Conservation (phyloP, 1,140 invertebrate genomes). For the Spodoptera litura region DNA sequence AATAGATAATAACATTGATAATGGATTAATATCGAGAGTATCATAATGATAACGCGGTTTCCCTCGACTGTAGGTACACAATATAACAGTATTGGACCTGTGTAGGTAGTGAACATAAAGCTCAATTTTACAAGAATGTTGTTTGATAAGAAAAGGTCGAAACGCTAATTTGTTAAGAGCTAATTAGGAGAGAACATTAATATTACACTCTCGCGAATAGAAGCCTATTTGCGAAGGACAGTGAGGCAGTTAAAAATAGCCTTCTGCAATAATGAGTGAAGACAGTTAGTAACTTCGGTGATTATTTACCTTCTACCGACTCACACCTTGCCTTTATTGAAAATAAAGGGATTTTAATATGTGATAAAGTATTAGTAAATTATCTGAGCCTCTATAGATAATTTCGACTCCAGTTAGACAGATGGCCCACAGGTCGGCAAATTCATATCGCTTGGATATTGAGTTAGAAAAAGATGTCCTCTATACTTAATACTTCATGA, state of each 20-base stretch:
- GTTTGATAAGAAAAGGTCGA: too few relatives aligned
- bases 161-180: too few relatives aligned
- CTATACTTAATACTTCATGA: neutral
- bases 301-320: too few relatives aligned
- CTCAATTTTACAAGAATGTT: neutral
- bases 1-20: constrained; percentile 44
- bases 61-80: neutral
- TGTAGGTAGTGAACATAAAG: neutral
- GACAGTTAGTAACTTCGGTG: too few relatives aligned
- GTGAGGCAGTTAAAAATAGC: too few relatives aligned
- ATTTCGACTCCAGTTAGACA: constrained; percentile 13
- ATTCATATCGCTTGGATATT: neutral
- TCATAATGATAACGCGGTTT: constrained; percentile 40
- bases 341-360: too few relatives aligned
- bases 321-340: too few relatives aligned
- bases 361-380: neutral
- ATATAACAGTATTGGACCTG: neutral
- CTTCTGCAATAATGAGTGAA: too few relatives aligned
- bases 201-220: too few relatives aligned
- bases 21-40: constrained; percentile 41
- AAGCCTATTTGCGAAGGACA: too few relatives aligned
- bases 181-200: too few relatives aligned
- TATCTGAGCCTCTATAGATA: neutral
- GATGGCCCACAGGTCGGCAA: constrained; percentile 10
- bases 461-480: constrained; percentile 11